A percentile compares a stretch with the other conserved stretches of the same genome.
Evolutionary conservation across 2,888 invertebrate genomes (phyloP).

Genomic region (Daptonema setosum): DNA sequence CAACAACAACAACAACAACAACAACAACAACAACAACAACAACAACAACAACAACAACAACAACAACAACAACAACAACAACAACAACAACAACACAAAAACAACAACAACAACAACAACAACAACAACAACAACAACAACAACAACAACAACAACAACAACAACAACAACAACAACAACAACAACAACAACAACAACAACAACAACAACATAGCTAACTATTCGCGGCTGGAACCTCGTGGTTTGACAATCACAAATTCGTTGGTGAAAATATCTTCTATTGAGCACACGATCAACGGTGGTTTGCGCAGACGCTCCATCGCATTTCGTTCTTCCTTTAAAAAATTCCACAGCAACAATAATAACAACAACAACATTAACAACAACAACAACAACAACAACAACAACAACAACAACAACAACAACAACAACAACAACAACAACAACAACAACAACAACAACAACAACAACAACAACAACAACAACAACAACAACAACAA

Average conservation of each 20-base stretch:
- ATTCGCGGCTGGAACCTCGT: neutral
- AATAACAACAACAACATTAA: neutral
- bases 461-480: neutral
- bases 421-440: neutral
- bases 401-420: too few species aligned
- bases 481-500: neutral
- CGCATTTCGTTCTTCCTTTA: too few species aligned
- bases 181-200: neutral
- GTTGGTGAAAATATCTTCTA: conserved; percentile 1
- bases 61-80: neutral
- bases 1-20: neutral
- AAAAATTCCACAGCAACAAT: neutral
- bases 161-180: neutral
- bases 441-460: neutral
- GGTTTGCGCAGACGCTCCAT: neutral
- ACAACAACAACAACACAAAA: neutral
- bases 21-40: neutral
- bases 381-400: too few species aligned
- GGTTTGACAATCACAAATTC: neutral
- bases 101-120: neutral
- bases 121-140: neutral
- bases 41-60: neutral
- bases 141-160: neutral
- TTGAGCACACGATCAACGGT: neutral
- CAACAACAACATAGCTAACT: neutral